phyloP scores from a whole-genome alignment of 2,888 invertebrate genomes.

The Psococerastis gibbosa region DNA sequence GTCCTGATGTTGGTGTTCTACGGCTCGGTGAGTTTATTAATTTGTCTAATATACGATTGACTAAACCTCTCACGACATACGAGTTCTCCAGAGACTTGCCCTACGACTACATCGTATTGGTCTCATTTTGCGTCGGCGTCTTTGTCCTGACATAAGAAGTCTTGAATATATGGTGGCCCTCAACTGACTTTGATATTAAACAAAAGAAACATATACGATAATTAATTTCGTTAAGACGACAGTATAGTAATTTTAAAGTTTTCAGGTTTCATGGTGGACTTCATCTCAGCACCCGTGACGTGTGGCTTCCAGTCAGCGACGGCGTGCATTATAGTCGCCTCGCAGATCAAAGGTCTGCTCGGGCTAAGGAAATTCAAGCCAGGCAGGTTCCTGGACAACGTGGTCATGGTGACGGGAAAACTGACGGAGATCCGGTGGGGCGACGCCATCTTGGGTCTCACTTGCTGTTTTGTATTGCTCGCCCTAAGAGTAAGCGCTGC shows the following conservation, averaged over 20 bases:
- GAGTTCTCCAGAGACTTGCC: constrained; percentile 51
- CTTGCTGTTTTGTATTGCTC: constrained; percentile 44
- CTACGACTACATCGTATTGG: constrained; percentile 49
- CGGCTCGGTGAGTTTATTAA: constrained; percentile 71
- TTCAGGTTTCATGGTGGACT: constrained; percentile 63
- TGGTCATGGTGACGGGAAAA: constrained; percentile 30
- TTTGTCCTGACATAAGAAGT: too few species aligned
- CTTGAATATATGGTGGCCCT: too few species aligned
- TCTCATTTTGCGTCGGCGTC: constrained; percentile 65
- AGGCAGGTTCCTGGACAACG: constrained; percentile 42
- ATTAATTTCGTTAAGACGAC: too few species aligned
- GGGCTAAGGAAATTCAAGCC: constrained; percentile 44
- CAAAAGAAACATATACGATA: too few species aligned
- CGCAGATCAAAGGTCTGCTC: constrained; percentile 54
- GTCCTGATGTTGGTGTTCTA: constrained; percentile 72
- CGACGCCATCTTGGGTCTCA: constrained; percentile 45
- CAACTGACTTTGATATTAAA: too few species aligned
- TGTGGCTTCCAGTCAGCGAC: constrained; percentile 74
- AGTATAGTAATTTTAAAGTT: constrained; percentile 13
- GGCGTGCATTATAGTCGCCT: constrained; percentile 52
- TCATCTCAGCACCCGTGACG: constrained; percentile 66
- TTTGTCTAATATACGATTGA: too few species aligned
- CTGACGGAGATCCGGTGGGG: constrained; percentile 31
- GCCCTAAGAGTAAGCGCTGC: constrained; percentile 47
- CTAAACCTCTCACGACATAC: too few species aligned